Conservation (phyloP, 2,113 vertebrate genomes). For the Globicephala melas region DNA sequence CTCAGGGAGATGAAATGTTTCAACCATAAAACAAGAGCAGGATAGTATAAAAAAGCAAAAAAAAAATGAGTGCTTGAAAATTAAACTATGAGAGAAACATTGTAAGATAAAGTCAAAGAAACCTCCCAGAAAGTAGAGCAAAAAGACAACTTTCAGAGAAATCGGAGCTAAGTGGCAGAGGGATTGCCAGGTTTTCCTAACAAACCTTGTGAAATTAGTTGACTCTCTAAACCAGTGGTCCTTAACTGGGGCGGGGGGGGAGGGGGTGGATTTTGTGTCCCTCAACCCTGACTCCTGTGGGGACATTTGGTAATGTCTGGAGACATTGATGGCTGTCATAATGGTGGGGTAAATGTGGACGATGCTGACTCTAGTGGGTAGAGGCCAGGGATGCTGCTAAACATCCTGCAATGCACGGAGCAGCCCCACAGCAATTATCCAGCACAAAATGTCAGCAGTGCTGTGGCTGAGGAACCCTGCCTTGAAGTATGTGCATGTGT, state of each 20-base stretch:
- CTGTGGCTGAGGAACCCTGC: background rate
- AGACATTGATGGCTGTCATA: background rate
- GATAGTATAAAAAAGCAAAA: background rate
- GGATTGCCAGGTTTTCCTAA: background rate
- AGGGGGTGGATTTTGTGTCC: background rate
- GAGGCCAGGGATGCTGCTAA: background rate
- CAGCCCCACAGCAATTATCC: background rate
- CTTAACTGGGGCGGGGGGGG: background rate
- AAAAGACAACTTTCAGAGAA: background rate
- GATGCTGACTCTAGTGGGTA: background rate
- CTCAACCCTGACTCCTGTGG: fast-evolving
- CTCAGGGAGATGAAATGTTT: background rate
- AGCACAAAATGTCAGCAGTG: background rate
- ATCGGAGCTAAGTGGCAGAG: background rate
- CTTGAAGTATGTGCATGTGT: background rate
- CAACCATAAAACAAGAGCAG: background rate
- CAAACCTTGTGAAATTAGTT: background rate
- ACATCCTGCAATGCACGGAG: background rate
- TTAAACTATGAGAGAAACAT: background rate
- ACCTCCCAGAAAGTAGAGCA: background rate
- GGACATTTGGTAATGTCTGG: background rate
- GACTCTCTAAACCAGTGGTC: background rate
- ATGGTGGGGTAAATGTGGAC: fast-evolving
- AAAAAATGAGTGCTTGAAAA: background rate
- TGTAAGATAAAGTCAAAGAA: background rate